A percentile compares a stretch with the other conserved stretches of the same genome.
Conservation (phyloP, 2,888 invertebrate species). For the Harpagoxenus sublaevis region DNA sequence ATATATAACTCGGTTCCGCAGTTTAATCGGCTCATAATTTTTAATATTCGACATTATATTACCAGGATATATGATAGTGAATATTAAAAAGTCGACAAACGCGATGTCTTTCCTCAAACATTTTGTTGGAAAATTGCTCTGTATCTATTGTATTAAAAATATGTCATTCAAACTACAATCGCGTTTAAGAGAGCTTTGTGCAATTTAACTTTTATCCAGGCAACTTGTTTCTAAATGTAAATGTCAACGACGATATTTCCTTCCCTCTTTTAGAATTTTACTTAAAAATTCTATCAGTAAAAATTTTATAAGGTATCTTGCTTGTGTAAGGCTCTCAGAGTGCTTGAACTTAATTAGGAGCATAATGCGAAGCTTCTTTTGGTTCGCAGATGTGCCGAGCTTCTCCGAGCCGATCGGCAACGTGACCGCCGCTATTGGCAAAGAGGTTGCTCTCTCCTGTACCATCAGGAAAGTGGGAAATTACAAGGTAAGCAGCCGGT, state of each 20-base stretch:
- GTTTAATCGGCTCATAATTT: background rate
- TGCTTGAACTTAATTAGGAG: slow-evolving; percentile 6
- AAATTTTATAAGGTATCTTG: slow-evolving; percentile 31
- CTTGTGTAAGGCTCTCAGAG: background rate
- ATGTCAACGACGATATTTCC: background rate
- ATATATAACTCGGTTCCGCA: background rate
- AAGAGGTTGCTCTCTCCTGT: slow-evolving; percentile 92
- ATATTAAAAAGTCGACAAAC: slow-evolving; percentile 21
- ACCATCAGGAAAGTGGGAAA: slow-evolving; percentile 91
- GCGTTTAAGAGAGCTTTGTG: background rate
- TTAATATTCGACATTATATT: slow-evolving; percentile 33
- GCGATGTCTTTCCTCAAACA: background rate
- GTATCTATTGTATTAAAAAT: background rate
- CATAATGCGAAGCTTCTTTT: slow-evolving; percentile 34
- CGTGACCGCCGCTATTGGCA: slow-evolving; percentile 91
- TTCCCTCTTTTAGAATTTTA: background rate
- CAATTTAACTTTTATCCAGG: slow-evolving; percentile 19
- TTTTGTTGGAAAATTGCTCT: slow-evolving; percentile 16
- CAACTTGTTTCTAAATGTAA: slow-evolving; percentile 24
- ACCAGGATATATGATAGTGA: background rate
- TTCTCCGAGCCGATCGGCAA: slow-evolving; percentile 91
- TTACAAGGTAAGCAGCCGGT: slow-evolving; percentile 89
- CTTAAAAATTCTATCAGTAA: background rate
- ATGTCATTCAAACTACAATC: slow-evolving; percentile 8
- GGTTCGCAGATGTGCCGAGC: slow-evolving; percentile 87